These are phyloP conservation scores for Austrofundulus limnaeus DNA, from an alignment of 2,113 vertebrate species.

Conservation along the genomic window DNA sequence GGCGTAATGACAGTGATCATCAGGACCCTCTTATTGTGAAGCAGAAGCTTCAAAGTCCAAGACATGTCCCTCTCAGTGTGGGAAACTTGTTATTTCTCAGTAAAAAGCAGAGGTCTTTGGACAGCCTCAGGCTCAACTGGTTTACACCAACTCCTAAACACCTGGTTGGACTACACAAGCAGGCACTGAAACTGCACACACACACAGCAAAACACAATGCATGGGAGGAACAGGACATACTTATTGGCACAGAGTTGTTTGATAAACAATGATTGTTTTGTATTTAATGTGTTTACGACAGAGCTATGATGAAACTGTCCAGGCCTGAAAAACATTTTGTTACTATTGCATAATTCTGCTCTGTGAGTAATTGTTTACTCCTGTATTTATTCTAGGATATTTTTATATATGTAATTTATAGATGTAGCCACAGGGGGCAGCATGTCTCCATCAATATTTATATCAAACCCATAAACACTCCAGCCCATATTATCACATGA, in stretches of 20 bases:
- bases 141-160: constrained; percentile 42
- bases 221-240: too few relatives aligned
- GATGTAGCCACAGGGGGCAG: constrained; percentile 55
- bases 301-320: too few relatives aligned
- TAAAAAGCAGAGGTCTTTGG: constrained; percentile 40
- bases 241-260: too few relatives aligned
- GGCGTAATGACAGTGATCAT: constrained; percentile 64
- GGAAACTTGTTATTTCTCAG: constrained; percentile 66
- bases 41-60: constrained; percentile 56
- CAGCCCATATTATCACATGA: neutral
- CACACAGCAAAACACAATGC: neutral
- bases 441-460: constrained; percentile 24
- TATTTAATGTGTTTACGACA: too few relatives aligned
- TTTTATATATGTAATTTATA: constrained; percentile 25
- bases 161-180: constrained; percentile 36
- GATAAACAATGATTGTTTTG: too few relatives aligned
- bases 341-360: too few relatives aligned
- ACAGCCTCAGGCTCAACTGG: constrained; percentile 33
- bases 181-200: neutral
- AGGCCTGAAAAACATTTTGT: too few relatives aligned
- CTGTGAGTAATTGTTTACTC: too few relatives aligned
- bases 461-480: constrained; percentile 3
- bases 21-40: constrained; percentile 47
- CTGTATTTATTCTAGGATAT: too few relatives aligned
- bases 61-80: constrained; percentile 39